These are phyloP conservation scores for Eurystomus glaucurus DNA, from an alignment of 2,797 vertebrate species.

Conservation along the genomic window DNA sequence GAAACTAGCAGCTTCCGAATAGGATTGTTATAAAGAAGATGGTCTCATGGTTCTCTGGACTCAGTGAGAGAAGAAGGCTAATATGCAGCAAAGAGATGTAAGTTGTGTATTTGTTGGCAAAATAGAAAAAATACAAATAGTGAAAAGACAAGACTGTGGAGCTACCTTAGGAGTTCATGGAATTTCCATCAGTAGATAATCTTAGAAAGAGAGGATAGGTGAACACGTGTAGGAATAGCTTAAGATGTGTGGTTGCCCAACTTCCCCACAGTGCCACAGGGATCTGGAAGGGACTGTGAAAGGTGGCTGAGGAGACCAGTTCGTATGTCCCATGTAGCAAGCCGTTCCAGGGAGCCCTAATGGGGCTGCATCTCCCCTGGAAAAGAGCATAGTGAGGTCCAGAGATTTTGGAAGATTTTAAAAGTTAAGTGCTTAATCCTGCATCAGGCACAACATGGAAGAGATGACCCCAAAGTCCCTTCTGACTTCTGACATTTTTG, in stretches of 20 bases:
- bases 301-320: not conserved
- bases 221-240: not conserved
- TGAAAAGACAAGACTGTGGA: not conserved
- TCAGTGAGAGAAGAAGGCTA: not conserved
- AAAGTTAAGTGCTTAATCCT: not conserved
- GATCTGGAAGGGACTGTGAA: not conserved
- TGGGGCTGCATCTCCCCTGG: not conserved
- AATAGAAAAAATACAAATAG: not conserved
- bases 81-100: not conserved
- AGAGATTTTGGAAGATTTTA: not conserved
- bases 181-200: not conserved
- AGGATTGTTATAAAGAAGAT: not conserved
- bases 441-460: not conserved
- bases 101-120: not conserved
- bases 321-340: accelerated
- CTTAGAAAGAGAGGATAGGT: not conserved
- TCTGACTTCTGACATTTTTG: not conserved
- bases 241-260: not conserved
- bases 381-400: not conserved
- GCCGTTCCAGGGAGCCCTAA: not conserved
- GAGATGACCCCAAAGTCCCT: not conserved
- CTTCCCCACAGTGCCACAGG: not conserved
- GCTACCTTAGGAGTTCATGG: not conserved
- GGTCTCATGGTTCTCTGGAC: not conserved
- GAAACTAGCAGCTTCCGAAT: not conserved